Base-by-base conservation (phyloP, 2,113 vertebrate genomes). In the Engraulis encrasicolus region DNA sequence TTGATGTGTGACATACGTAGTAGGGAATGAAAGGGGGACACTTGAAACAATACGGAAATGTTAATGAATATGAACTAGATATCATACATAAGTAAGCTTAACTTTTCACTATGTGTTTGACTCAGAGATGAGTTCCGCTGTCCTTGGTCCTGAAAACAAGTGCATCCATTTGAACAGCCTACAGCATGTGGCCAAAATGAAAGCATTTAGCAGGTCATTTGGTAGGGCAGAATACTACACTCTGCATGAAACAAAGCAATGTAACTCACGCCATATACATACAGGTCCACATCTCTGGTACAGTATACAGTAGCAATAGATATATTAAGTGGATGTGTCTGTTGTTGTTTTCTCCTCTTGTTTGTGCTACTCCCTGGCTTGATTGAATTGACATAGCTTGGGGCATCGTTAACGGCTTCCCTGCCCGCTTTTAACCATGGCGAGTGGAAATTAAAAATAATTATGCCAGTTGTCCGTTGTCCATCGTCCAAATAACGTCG, bases 111-210 rank as follows among this genome's bases (percentile, higher is more conserved):
- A 66, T 74, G 66, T 14, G 12, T 15, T 74, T 14, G 66, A 27
- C 31, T 74, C 12, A 74, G 66, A 66, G 58, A 31, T 49, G 23
- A 80, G 6, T 27, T 3, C 12, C 7, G 79, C 85, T 86, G 85
- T 86, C 82, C 85, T 0, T 81, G 85, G 85, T 86, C 19, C 85
- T 86, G 85, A 86, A 86, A 14, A 86, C 11, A 11, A 36, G 3
- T 74, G 27, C 12, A 27, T 74, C 34, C 27, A 31, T 17, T 36
- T 36, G 27, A 71, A 15, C 23, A 71, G 27, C 31, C 31, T 2
- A 36, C 2, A 5, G 11, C 66, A 74, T 61, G 80, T 85, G 71
- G 37, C 48, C 1, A 80, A 74, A n/a, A 78, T 34, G 19, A 15
- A 74, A 27, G 37, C 79, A 17, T 74, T 74, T 74, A n/a, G 66